Evolutionary conservation across 2,797 vertebrate genomes (phyloP).

Genomic region (Acanthurus tractus): DNA sequence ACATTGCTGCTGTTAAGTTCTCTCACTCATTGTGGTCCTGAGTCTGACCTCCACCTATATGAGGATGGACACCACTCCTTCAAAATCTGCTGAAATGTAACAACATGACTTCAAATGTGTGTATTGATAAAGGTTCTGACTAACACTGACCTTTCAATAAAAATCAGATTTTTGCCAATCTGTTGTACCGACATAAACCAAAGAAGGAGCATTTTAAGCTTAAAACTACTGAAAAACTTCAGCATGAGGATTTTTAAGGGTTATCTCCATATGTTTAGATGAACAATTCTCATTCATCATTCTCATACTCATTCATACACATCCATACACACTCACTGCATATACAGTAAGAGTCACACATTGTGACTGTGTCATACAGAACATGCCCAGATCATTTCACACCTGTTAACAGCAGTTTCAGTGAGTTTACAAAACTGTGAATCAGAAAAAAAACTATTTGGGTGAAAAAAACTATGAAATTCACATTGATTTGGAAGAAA

Average conservation of each 20-base stretch:
- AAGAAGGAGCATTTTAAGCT: too few species aligned
- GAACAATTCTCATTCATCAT: background rate
- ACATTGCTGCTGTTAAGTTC: conserved; percentile 36
- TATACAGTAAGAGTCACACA: background rate
- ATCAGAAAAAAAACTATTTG: background rate
- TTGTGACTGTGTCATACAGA: background rate
- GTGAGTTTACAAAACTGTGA: background rate
- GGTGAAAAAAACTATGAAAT: background rate
- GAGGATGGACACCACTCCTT: background rate
- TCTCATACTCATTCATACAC: background rate
- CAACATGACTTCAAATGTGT: conserved; percentile 11
- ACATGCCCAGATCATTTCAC: background rate
- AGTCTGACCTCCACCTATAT: conserved; percentile 28
- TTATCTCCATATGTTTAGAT: background rate
- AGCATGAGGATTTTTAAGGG: too few species aligned
- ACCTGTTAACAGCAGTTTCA: background rate
- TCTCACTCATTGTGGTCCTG: background rate
- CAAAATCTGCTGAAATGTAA: conserved; percentile 2
- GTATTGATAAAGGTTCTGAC: background rate
- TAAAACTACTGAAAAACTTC: too few species aligned
- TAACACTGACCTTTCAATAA: background rate
- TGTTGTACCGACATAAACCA: background rate
- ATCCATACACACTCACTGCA: background rate
- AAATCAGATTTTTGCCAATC: background rate
- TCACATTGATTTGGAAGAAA: background rate